Conservation (phyloP, 2,888 invertebrate species). For the Caenorhabditis uteleia region DNA sequence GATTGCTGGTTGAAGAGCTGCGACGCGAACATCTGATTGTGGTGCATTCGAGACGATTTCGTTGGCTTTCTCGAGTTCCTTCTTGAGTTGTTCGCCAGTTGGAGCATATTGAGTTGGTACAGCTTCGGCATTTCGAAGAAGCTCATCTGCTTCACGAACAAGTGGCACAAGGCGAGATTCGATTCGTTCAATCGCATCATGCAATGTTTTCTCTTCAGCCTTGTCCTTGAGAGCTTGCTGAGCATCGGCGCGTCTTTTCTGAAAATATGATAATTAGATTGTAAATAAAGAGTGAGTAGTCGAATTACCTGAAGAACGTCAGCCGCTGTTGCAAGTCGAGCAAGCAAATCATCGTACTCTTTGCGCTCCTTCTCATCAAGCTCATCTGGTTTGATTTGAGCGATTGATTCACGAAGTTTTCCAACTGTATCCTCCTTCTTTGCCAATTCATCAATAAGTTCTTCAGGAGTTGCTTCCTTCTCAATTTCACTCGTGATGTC, state of each 20-base stretch:
- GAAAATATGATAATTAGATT: conserved; percentile 3
- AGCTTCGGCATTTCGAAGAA: conserved; percentile 45
- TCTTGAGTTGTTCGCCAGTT: conserved; percentile 39
- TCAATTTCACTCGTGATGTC: conserved; percentile 25
- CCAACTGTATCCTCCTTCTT: conserved; percentile 29
- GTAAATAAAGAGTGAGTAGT: not conserved
- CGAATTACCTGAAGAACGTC: conserved; percentile 38
- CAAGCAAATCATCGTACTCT: conserved; percentile 39
- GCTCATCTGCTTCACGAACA: conserved; percentile 40
- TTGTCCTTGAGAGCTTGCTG: conserved; percentile 21
- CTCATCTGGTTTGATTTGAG: conserved; percentile 24
- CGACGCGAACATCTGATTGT: conserved; percentile 27
- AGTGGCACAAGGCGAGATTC: conserved; percentile 38
- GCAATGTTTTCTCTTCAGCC: conserved; percentile 17
- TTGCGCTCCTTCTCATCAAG: conserved; percentile 41
- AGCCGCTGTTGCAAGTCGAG: conserved; percentile 41
- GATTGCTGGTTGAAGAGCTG: conserved; percentile 29
- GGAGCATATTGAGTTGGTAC: conserved; percentile 43
- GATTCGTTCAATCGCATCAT: conserved; percentile 22
- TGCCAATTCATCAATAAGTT: conserved; percentile 34
- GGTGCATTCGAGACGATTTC: conserved; percentile 14
- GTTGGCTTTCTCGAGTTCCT: conserved; percentile 32
- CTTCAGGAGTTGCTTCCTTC: conserved; percentile 27
- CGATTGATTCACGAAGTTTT: conserved; percentile 30
- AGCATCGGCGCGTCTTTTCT: conserved; percentile 26